Evolutionary conservation across 37 sponge, comb jelly and placozoan genomes (phyloP).

Genomic region (Eunapius fragilis): DNA sequence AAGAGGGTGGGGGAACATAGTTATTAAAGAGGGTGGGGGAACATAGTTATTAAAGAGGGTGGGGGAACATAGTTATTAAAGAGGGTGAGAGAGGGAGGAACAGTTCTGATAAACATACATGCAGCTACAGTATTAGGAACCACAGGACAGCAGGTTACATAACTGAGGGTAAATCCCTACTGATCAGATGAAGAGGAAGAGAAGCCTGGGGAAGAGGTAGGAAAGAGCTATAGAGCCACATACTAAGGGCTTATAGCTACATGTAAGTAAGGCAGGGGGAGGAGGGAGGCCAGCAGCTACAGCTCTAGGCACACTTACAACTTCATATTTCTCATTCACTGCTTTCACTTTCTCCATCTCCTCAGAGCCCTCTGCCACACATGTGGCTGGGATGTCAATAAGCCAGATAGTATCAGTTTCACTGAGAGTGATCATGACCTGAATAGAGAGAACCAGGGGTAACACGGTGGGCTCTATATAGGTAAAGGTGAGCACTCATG

Average conservation of each 20-base stretch:
- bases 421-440: conserved; percentile 82
- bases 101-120: too few relatives aligned
- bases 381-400: conserved; percentile 81
- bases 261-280: too few relatives aligned
- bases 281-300: not conserved
- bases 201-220: too few relatives aligned
- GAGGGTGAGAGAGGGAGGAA: too few relatives aligned
- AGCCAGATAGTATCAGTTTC: conserved; percentile 97
- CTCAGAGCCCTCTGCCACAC: conserved; percentile 80
- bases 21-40: not conserved
- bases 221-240: too few relatives aligned
- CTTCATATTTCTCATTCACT: conserved; percentile 73
- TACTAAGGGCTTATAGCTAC: too few relatives aligned
- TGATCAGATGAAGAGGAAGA: too few relatives aligned
- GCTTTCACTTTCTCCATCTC: conserved; percentile 68
- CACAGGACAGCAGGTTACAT: too few relatives aligned
- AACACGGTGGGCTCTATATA: not conserved
- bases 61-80: not conserved
- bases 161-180: too few relatives aligned
- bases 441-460: not conserved
- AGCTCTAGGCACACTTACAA: too few relatives aligned
- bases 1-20: too few relatives aligned
- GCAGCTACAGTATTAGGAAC: too few relatives aligned
- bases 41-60: not conserved
- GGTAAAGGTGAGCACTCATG: not conserved